Conservation (phyloP, 1,140 invertebrate genomes). For the Drosophila subobscura region DNA sequence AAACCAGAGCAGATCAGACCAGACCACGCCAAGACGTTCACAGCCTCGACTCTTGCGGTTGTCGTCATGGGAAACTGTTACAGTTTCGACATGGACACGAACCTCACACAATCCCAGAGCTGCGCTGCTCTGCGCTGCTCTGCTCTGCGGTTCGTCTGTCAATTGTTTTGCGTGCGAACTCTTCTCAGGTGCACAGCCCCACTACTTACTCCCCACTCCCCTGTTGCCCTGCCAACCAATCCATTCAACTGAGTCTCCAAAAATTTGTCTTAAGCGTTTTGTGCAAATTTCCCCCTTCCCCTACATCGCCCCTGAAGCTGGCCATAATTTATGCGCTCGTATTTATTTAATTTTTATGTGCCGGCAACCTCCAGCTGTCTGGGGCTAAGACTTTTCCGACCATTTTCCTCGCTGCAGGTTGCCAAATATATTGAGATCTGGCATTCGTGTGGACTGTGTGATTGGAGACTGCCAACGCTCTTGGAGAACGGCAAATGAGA, state of each 20-base stretch:
- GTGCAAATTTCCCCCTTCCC: constrained; percentile 55
- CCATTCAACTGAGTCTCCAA: constrained; percentile 63
- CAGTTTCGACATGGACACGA: constrained; percentile 64
- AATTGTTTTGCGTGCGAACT: constrained; percentile 78
- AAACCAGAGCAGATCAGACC: too few species aligned
- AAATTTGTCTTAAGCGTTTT: constrained; percentile 79
- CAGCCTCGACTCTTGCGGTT: constrained; percentile 57
- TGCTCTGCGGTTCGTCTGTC: constrained; percentile 71
- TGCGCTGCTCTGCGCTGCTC: neutral
- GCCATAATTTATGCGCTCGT: constrained; percentile 67
- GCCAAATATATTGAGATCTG: constrained; percentile 21
- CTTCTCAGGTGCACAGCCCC: constrained; percentile 18
- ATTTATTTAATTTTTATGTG: constrained; percentile 74
- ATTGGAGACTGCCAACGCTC: constrained; percentile 26
- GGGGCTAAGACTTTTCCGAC: constrained; percentile 23
- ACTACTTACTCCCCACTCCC: too few species aligned
- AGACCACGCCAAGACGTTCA: constrained; percentile 28
- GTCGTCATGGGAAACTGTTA: constrained; percentile 79
- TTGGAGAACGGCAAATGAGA: constrained; percentile 16
- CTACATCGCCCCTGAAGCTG: constrained; percentile 12
- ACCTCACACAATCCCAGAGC: constrained; percentile 17
- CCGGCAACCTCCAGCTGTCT: constrained; percentile 43
- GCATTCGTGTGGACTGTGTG: constrained; percentile 8
- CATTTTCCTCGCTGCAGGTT: constrained; percentile 34
- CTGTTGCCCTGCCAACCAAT: neutral